Evolutionary conservation across 2,888 invertebrate species (phyloP).

Genomic region (Tenthredo amoena): DNA sequence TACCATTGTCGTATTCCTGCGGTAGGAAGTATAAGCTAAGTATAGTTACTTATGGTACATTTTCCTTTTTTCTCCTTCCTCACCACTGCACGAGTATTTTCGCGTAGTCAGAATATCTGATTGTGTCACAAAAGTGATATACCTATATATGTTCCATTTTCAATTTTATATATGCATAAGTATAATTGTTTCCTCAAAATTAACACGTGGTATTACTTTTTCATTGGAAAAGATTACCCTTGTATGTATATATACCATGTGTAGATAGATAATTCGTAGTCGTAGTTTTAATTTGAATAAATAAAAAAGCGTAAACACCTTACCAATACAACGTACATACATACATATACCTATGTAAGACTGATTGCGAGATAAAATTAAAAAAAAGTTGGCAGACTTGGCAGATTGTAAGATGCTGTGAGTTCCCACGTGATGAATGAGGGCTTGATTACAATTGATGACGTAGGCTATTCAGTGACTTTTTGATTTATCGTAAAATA

Average conservation of each 20-base stretch:
- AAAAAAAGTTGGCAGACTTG: neutral
- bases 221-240: neutral
- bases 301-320: neutral
- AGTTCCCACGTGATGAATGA: constrained; percentile 25
- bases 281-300: constrained; percentile 11
- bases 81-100: neutral
- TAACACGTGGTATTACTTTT: constrained; percentile 1
- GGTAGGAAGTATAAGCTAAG: neutral
- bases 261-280: neutral
- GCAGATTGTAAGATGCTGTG: neutral
- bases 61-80: neutral
- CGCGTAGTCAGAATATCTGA: constrained; percentile 4
- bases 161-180: neutral
- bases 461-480: neutral
- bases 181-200: neutral
- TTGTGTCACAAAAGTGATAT: neutral
- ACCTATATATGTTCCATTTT: neutral
- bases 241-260: neutral
- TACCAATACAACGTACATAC: neutral
- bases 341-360: neutral
- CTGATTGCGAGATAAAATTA: constrained; percentile 19
- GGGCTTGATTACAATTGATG: constrained; percentile 45
- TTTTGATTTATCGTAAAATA: constrained; percentile 9
- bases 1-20: neutral
- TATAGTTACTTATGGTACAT: neutral